These are phyloP conservation scores for Pedetes capensis DNA, from an alignment of 2,113 vertebrate species.

Conservation along the genomic window DNA sequence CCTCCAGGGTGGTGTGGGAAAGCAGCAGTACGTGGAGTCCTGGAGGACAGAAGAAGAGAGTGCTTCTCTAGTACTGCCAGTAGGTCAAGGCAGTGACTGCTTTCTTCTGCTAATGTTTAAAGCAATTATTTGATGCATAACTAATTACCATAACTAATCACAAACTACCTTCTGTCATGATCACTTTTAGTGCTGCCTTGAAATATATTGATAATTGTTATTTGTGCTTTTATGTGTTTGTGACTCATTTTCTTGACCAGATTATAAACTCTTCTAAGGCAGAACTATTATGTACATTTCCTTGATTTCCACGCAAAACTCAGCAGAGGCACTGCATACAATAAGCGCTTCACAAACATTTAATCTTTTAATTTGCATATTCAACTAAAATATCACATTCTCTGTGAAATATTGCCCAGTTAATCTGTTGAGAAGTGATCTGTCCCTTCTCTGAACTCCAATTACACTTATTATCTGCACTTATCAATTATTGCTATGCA, in stretches of 20 bases:
- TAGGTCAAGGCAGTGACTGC: not conserved
- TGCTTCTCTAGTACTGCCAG: not conserved
- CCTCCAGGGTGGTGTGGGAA: accelerated
- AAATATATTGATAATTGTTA: constrained; percentile 23
- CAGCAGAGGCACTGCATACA: not conserved
- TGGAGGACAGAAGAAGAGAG: not conserved
- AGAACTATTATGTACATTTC: constrained; percentile 28
- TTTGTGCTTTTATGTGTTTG: constrained; percentile 19
- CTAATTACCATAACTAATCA: constrained; percentile 54
- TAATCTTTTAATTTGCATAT: constrained; percentile 48
- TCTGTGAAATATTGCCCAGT: not conserved
- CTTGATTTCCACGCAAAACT: not conserved
- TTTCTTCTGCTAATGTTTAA: not conserved
- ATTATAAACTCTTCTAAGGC: constrained; percentile 14
- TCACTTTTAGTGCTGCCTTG: not conserved
- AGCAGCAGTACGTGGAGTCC: not conserved
- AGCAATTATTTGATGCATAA: not conserved
- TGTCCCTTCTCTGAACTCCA: constrained; percentile 59
- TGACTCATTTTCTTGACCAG: constrained; percentile 52
- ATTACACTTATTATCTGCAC: not conserved
- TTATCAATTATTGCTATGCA: constrained; percentile 2
- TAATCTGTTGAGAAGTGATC: constrained; percentile 22
- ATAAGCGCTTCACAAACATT: constrained; percentile 25
- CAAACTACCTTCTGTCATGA: not conserved
- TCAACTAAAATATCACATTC: constrained; percentile 40